These are phyloP conservation scores for Montipora foliosa DNA, from an alignment of 64 coral and sea anemone species.

Conservation along the genomic window DNA sequence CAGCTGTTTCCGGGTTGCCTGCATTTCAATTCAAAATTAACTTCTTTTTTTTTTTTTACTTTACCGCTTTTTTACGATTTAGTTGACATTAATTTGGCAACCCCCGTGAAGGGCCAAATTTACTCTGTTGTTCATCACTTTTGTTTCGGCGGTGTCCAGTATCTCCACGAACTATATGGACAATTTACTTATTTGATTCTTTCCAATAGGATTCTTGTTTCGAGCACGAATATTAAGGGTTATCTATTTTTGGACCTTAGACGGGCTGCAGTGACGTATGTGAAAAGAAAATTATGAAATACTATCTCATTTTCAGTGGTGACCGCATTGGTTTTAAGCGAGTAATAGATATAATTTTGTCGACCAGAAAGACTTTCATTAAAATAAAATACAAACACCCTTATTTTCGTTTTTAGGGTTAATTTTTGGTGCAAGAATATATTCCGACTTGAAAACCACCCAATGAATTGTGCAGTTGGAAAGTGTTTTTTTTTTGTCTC, in stretches of 20 bases:
- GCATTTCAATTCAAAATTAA: neutral
- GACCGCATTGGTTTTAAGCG: neutral
- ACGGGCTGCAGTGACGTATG: too few species aligned
- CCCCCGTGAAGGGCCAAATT: neutral
- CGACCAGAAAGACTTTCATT: neutral
- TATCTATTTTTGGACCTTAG: conserved; percentile 1
- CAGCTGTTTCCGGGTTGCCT: neutral
- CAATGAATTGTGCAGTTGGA: too few species aligned
- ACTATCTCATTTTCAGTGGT: neutral
- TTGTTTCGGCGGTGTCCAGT: neutral
- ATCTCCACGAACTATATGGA: neutral
- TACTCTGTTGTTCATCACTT: neutral
- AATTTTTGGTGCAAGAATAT: neutral
- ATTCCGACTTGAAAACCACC: neutral
- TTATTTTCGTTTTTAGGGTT: neutral
- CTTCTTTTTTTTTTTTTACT: neutral
- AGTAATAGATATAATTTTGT: neutral
- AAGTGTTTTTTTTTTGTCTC: too few species aligned
- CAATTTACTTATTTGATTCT: conserved; percentile 1
- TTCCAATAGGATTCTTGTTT: neutral
- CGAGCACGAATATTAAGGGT: neutral
- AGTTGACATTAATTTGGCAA: neutral
- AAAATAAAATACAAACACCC: neutral
- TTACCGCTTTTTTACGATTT: neutral
- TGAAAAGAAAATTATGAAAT: neutral